Percentiles rank a stretch among this genome's conserved stretches.
phyloP scores from a whole-genome alignment of 2,888 invertebrate genomes.

The Amiota minor region DNA sequence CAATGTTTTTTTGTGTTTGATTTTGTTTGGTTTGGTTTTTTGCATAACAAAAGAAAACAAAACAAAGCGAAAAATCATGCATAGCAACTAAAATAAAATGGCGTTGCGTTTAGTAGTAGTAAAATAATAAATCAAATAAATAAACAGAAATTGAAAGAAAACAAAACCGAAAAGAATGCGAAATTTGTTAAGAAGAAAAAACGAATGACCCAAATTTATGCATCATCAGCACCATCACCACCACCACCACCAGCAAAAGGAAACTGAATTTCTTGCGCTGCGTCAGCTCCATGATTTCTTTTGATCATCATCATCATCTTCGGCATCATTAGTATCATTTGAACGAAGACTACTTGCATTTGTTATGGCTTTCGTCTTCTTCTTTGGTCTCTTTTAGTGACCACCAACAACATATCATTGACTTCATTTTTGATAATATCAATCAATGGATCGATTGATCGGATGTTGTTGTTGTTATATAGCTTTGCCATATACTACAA shows the following conservation, averaged over 20 bases:
- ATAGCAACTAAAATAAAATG: conserved; percentile 1
- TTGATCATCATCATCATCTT: neutral
- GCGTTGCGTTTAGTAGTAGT: neutral
- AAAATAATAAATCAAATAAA: neutral
- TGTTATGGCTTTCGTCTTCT: neutral
- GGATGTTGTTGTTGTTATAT: too few relatives aligned
- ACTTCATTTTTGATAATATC: conserved; percentile 8
- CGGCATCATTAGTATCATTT: neutral
- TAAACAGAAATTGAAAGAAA: neutral
- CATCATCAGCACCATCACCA: neutral
- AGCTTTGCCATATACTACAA: too few relatives aligned
- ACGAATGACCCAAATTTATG: conserved; percentile 12
- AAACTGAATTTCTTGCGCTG: neutral
- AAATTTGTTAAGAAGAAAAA: neutral
- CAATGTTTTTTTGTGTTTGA: too few relatives aligned
- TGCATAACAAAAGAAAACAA: neutral
- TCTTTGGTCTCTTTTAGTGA: neutral
- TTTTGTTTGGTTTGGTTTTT: neutral
- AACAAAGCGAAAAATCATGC: neutral
- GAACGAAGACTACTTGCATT: neutral
- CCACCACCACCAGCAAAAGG: neutral
- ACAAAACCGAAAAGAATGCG: neutral
- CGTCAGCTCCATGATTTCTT: neutral
- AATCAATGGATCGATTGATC: conserved; percentile 7
- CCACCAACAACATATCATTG: neutral